A percentile compares a stretch with the other conserved stretches of the same genome.
Evolutionary conservation across 2,888 invertebrate genomes (phyloP).

Genomic region (Ligdia adustata): DNA sequence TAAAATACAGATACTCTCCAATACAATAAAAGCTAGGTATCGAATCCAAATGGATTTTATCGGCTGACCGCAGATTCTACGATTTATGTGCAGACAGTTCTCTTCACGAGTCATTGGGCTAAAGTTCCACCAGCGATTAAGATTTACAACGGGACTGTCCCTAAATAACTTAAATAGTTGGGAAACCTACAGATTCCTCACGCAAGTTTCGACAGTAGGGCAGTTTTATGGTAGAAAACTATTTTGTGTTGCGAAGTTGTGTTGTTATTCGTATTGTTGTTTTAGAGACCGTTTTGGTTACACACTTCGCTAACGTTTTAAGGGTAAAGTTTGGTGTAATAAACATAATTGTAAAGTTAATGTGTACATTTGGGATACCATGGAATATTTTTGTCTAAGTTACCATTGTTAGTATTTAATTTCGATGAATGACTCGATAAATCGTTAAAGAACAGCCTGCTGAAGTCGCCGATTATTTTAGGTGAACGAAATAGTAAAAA

Average conservation of each 20-base stretch:
- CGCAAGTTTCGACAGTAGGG: constrained; percentile 59
- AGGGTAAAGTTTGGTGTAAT: no score
- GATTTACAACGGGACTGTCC: constrained; percentile 71
- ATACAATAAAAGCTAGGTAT: no score
- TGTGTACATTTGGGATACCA: no score
- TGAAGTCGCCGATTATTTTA: no score
- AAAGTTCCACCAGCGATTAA: constrained; percentile 71
- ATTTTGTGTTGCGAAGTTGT: constrained; percentile 33
- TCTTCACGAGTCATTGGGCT: constrained; percentile 72
- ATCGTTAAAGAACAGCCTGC: no score
- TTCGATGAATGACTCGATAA: no score
- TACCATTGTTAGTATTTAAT: no score
- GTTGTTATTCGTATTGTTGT: constrained; percentile 21
- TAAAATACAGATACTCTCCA: no score
- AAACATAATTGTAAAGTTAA: no score
- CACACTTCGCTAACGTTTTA: no score
- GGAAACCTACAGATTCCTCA: constrained; percentile 47
- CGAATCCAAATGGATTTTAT: constrained; percentile 27
- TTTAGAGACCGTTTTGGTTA: constrained; percentile 20
- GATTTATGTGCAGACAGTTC: constrained; percentile 70
- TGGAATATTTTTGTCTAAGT: no score
- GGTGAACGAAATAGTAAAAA: no score
- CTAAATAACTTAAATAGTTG: constrained; percentile 78
- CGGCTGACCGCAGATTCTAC: constrained; percentile 43
- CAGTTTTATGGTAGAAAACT: constrained; percentile 39